A percentile compares a stretch with the other conserved stretches of the same genome.
Conservation (phyloP, 2,888 invertebrate genomes). For the Oasisia sp. region DNA sequence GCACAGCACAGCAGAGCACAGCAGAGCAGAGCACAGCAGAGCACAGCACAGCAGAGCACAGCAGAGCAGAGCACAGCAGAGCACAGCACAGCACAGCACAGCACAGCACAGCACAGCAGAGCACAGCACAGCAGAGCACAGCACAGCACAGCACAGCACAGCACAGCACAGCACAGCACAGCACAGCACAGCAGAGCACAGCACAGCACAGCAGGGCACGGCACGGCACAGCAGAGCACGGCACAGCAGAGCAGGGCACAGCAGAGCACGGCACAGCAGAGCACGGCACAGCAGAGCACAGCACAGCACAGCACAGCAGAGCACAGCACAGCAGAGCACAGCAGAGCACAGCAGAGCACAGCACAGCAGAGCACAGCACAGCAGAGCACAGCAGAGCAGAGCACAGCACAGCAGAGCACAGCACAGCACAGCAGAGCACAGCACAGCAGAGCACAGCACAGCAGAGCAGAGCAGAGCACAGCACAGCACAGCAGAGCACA, state of each 20-base stretch:
- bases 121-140: neutral
- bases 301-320: constrained; percentile 30
- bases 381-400: constrained; percentile 36
- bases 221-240: constrained; percentile 34
- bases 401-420: constrained; percentile 34
- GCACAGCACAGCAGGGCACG: constrained; percentile 26
- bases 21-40: constrained; percentile 35
- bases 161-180: neutral
- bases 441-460: no score
- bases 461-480: no score
- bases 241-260: constrained; percentile 33
- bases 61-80: constrained; percentile 32
- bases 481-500: no score
- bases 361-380: constrained; percentile 30
- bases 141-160: constrained; percentile 22
- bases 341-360: constrained; percentile 20
- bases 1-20: constrained; percentile 29
- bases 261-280: constrained; percentile 32
- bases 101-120: neutral
- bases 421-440: constrained; percentile 28
- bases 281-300: constrained; percentile 33
- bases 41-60: constrained; percentile 25
- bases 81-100: neutral
- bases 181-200: constrained; percentile 26
- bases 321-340: constrained; percentile 22